Evolutionary conservation across 1,140 invertebrate species (phyloP).

Genomic region (Potamilus streckersoni): DNA sequence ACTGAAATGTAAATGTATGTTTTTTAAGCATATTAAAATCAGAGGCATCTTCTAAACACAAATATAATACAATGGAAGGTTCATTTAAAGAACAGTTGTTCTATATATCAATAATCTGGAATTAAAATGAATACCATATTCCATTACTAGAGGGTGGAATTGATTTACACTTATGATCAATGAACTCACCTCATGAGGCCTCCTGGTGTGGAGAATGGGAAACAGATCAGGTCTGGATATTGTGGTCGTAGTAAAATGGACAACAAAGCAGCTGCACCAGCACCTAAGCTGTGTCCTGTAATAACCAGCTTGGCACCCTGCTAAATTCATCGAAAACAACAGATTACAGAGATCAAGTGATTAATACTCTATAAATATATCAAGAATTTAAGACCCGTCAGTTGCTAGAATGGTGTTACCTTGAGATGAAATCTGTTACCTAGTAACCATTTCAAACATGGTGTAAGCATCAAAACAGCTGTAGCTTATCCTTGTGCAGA

Average conservation of each 20-base stretch:
- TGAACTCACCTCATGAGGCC: constrained; percentile 77
- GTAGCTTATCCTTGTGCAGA: no score
- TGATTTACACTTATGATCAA: neutral
- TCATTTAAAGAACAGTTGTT: neutral
- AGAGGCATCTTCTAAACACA: neutral
- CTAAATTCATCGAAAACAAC: constrained; percentile 11
- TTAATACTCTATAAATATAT: neutral
- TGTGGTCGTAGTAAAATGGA: constrained; percentile 82
- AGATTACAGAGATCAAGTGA: neutral
- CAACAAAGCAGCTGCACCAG: constrained; percentile 90
- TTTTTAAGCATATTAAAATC: neutral
- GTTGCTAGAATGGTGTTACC: no score
- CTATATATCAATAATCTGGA: neutral
- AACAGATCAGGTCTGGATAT: constrained; percentile 84
- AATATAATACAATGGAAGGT: neutral
- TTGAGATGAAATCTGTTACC: no score
- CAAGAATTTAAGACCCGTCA: no score
- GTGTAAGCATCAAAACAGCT: no score
- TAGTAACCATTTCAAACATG: no score
- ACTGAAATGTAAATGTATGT: neutral
- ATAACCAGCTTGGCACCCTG: constrained; percentile 80
- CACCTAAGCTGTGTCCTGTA: constrained; percentile 92
- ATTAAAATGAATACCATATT: neutral
- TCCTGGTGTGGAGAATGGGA: constrained; percentile 89
- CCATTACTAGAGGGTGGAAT: neutral